Evolutionary conservation across 1,140 invertebrate genomes (phyloP).

Genomic region (Triops cancriformis): DNA sequence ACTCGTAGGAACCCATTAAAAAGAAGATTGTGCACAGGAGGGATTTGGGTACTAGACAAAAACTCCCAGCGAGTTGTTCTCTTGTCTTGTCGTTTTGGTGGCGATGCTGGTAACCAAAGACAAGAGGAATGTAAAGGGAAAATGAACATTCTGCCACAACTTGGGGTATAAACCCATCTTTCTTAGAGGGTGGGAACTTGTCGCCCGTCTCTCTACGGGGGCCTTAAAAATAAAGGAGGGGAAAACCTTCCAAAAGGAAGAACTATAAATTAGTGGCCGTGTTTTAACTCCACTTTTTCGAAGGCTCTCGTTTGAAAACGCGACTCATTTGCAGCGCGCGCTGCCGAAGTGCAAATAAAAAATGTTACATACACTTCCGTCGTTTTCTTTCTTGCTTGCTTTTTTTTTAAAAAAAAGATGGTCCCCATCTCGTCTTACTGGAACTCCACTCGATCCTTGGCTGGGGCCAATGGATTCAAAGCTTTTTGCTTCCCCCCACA

Average conservation of each 20-base stretch:
- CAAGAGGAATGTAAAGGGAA: constrained; percentile 3
- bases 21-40: neutral
- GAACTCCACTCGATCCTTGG: neutral
- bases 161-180: neutral
- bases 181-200: neutral
- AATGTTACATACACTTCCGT: neutral
- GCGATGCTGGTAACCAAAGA: constrained; percentile 1
- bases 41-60: neutral
- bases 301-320: neutral
- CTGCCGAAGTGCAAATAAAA: neutral
- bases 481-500: neutral
- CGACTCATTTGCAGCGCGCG: neutral
- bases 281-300: too few relatives aligned
- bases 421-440: too few relatives aligned
- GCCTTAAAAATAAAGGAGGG: neutral
- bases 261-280: too few relatives aligned
- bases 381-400: neutral
- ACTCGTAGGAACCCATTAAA: neutral
- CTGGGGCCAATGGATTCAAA: neutral
- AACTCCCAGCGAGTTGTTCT: neutral
- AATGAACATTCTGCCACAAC: constrained; percentile 9
- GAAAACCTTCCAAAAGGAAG: neutral
- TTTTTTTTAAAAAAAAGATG: neutral
- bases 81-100: neutral
- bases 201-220: neutral